These are phyloP conservation scores for Tetranychus truncatus DNA, from an alignment of 2,888 invertebrate species.

Conservation along the genomic window DNA sequence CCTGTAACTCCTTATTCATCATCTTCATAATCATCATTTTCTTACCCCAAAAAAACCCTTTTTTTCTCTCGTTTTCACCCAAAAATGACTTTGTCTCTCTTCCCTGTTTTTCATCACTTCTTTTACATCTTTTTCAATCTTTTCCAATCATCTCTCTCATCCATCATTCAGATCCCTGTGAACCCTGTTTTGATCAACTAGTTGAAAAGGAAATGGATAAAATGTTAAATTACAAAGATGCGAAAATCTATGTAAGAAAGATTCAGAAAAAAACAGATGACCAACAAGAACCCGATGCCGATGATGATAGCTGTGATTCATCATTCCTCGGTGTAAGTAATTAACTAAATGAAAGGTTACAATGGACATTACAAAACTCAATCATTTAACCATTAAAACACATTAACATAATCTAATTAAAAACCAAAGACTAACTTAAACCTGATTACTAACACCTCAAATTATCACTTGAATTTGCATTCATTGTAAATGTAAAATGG, in stretches of 20 bases:
- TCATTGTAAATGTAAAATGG: no score
- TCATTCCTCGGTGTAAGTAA: slow-evolving; percentile 1
- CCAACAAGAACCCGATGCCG: slow-evolving; percentile 4
- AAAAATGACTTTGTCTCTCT: slow-evolving; percentile 1
- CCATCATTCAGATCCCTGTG: slow-evolving; percentile 11
- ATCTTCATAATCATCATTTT: background rate
- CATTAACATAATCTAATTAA: no score
- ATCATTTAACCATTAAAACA: background rate
- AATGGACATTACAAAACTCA: background rate
- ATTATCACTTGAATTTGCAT: no score
- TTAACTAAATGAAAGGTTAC: background rate
- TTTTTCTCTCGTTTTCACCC: background rate
- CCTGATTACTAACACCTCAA: no score
- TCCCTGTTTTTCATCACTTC: slow-evolving; percentile 1
- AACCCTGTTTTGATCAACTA: slow-evolving; percentile 3
- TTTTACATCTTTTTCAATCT: background rate
- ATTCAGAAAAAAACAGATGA: slow-evolving; percentile 11
- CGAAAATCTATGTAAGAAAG: slow-evolving; percentile 15
- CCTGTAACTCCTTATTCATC: background rate
- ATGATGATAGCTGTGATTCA: slow-evolving; percentile 11
- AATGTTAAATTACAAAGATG: slow-evolving; percentile 9
- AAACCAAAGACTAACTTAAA: no score
- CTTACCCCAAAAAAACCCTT: background rate
- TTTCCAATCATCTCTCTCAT: background rate
- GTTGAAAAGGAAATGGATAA: slow-evolving; percentile 12